phyloP scores from a whole-genome alignment of 1,140 invertebrate species.

The Oncopeltus fasciatus region DNA sequence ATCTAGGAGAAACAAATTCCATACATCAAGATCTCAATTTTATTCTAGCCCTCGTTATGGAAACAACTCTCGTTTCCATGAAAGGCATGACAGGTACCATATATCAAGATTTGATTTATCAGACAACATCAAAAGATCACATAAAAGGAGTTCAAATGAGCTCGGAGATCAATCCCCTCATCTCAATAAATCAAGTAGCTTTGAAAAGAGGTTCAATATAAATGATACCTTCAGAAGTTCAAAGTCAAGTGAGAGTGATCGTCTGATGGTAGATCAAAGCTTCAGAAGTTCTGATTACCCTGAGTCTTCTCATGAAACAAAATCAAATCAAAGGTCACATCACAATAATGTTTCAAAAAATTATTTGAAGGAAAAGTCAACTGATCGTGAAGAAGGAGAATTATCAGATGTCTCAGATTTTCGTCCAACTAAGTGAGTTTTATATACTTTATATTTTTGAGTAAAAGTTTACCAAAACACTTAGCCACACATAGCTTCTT shows the following conservation, averaged over 20 bases:
- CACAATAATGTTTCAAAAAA: background rate
- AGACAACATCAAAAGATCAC: background rate
- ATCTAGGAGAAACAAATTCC: background rate
- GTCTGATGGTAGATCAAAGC: background rate
- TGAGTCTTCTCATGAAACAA: background rate
- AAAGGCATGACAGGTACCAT: background rate
- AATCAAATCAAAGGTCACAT: background rate
- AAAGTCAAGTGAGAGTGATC: background rate
- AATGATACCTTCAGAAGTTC: background rate
- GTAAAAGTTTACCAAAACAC: too few species aligned
- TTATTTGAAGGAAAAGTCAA: background rate
- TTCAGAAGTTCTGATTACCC: background rate
- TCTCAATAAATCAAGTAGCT: background rate
- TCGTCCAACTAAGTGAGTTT: background rate
- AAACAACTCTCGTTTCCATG: background rate
- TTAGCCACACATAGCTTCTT: too few species aligned
- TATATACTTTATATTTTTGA: too few species aligned
- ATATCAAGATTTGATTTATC: background rate
- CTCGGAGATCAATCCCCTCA: background rate
- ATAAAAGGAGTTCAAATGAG: background rate
- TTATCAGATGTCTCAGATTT: background rate
- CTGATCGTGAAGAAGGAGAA: background rate
- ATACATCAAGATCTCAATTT: too few species aligned
- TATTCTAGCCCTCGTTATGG: background rate
- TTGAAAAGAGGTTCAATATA: background rate